A percentile compares a stretch with the other conserved stretches of the same genome.
Conservation (phyloP, 2,797 vertebrate species). For the Chaetophractus vellerosus region DNA sequence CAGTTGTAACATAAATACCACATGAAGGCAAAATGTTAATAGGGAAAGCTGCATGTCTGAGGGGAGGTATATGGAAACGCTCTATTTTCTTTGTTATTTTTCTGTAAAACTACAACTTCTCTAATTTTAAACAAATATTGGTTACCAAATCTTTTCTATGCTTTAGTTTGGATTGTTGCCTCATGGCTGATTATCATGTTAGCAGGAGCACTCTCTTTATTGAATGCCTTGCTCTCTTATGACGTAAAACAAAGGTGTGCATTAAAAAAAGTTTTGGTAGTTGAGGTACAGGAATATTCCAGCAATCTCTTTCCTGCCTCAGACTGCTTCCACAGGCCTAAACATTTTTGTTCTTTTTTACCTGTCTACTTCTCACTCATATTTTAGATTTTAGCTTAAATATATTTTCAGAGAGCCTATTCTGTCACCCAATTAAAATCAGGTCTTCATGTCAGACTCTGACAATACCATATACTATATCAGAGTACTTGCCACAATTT, state of each 20-base stretch:
- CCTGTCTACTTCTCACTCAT: constrained; percentile 19
- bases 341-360: constrained; percentile 59
- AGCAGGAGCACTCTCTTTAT: not conserved
- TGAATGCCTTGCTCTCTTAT: constrained; percentile 20
- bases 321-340: constrained; percentile 33
- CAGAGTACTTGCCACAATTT: constrained; percentile 39
- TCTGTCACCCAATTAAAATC: not conserved
- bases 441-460: constrained; percentile 38
- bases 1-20: too few relatives aligned
- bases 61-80: too few relatives aligned
- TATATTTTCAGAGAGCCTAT: constrained; percentile 11
- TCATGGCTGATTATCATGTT: not conserved
- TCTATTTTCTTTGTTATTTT: too few relatives aligned
- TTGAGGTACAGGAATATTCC: not conserved
- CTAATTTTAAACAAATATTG: not conserved
- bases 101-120: too few relatives aligned
- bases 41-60: too few relatives aligned
- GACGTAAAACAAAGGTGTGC: constrained; percentile 16
- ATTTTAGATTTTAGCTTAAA: constrained; percentile 65
- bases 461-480: not conserved
- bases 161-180: not conserved
- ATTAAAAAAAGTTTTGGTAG: constrained; percentile 50
- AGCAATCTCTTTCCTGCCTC: constrained; percentile 27
- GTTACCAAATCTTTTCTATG: not conserved
- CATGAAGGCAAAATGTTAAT: too few relatives aligned